Evolutionary conservation across 2,888 invertebrate species (phyloP).

Genomic region (Melanostoma scalare): DNA sequence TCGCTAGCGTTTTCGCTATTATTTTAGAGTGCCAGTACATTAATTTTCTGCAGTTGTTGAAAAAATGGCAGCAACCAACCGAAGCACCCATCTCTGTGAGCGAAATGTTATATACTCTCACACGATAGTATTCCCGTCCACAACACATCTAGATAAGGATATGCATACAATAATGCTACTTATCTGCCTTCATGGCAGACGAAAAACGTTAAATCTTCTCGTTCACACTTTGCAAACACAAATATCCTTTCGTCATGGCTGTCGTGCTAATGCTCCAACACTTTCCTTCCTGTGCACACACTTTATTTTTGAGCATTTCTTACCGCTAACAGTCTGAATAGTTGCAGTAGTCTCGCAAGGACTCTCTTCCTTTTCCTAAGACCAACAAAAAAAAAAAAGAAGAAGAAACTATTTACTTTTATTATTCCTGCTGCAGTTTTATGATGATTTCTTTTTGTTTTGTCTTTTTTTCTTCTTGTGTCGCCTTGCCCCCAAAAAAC

Average conservation of each 20-base stretch:
- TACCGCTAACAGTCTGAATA: neutral
- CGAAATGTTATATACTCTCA: conserved; percentile 5
- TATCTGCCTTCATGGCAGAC: conserved; percentile 38
- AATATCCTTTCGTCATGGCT: conserved; percentile 42
- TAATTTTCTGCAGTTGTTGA: conserved; percentile 25
- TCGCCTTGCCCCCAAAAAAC: conserved; percentile 14
- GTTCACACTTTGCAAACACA: conserved; percentile 51
- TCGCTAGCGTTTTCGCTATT: neutral
- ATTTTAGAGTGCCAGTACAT: conserved; percentile 12
- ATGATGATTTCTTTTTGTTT: conserved; percentile 35
- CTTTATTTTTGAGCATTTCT: conserved; percentile 9
- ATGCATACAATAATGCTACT: conserved; percentile 37
- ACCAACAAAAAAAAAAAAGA: too few relatives aligned
- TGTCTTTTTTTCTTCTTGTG: neutral
- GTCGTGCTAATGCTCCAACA: conserved; percentile 56
- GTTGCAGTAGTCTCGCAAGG: neutral
- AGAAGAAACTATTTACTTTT: conserved; percentile 42
- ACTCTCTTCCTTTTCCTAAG: neutral
- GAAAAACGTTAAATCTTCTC: conserved; percentile 37
- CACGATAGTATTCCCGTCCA: conserved; percentile 18
- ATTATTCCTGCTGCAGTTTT: conserved; percentile 44
- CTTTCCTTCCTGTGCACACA: conserved; percentile 50
- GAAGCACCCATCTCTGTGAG: neutral
- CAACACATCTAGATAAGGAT: conserved; percentile 18
- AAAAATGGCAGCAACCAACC: neutral